Percentiles rank a stretch among this genome's conserved stretches.
Conservation (phyloP, 2,888 invertebrate genomes). For the Pilophorus perplexus region DNA sequence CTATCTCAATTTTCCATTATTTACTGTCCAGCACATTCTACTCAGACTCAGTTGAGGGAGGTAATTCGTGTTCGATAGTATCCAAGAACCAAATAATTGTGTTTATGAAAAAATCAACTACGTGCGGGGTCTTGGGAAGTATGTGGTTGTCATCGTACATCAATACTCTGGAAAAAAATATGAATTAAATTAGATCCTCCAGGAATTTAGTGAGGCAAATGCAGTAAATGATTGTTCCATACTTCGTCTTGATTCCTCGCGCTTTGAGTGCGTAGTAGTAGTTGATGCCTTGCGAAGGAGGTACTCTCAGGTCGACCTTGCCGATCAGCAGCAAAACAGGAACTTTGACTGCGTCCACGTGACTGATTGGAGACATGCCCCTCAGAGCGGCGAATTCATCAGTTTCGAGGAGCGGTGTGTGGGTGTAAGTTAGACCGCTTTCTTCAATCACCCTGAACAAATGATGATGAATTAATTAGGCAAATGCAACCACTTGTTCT, state of each 20-base stretch:
- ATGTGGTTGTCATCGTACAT: slow-evolving; percentile 79
- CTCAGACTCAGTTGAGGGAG: no score
- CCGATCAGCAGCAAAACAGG: slow-evolving; percentile 80
- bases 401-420: no score
- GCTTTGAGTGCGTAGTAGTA: slow-evolving; percentile 68
- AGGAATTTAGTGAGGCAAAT: no score
- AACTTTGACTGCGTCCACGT: slow-evolving; percentile 67
- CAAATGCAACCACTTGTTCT: no score
- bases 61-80: slow-evolving; percentile 5
- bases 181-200: no score
- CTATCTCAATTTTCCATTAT: no score
- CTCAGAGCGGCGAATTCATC: slow-evolving; percentile 63
- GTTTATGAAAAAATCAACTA: slow-evolving; percentile 75
- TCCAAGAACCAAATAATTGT: slow-evolving; percentile 65
- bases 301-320: slow-evolving; percentile 76
- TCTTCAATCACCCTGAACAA: no score
- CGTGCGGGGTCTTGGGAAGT: slow-evolving; percentile 63
- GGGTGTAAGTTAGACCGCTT: no score
- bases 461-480: no score
- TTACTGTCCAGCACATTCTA: no score
- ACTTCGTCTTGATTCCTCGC: slow-evolving; percentile 66
- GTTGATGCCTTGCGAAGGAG: slow-evolving; percentile 69
- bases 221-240: no score
- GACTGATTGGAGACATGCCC: slow-evolving; percentile 67
- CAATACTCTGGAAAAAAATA: slow-evolving; percentile 66